These are phyloP conservation scores for Clanis bilineata DNA, from an alignment of 2,888 invertebrate genomes.

Conservation along the genomic window DNA sequence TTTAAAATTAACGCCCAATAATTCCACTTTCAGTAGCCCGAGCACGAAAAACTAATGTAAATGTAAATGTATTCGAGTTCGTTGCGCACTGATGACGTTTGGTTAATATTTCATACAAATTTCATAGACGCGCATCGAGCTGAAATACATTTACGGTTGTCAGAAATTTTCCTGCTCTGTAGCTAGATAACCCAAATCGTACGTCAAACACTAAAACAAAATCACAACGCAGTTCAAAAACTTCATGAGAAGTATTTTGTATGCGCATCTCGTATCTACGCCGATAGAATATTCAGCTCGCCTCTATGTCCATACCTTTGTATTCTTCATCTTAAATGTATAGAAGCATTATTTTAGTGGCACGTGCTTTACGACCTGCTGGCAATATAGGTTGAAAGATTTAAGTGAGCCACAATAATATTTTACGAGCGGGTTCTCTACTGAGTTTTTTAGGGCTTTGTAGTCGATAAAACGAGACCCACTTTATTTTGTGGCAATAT, in stretches of 20 bases:
- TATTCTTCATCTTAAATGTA: conserved; percentile 42
- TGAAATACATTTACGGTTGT: too few species aligned
- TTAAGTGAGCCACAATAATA: conserved; percentile 16
- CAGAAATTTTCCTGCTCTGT: too few species aligned
- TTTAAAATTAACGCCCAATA: too few species aligned
- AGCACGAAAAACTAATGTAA: too few species aligned
- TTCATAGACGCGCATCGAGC: too few species aligned
- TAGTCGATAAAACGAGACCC: not conserved
- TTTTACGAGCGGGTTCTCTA: not conserved
- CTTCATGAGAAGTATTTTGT: conserved; percentile 31
- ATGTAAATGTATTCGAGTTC: too few species aligned
- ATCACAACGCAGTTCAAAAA: conserved; percentile 17
- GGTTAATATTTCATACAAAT: too few species aligned
- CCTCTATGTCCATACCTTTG: conserved; percentile 28
- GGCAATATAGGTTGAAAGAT: conserved; percentile 23
- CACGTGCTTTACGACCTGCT: conserved; percentile 34
- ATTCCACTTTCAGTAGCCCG: too few species aligned
- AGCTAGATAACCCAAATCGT: not conserved
- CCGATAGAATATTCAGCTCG: conserved; percentile 47
- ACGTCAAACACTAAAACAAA: not conserved
- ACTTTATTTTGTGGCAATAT: not conserved
- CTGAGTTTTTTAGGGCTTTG: not conserved
- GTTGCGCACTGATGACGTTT: too few species aligned
- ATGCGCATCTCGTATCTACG: conserved; percentile 33
- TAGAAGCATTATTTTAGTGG: conserved; percentile 40